Evolutionary conservation across 2,797 vertebrate species (phyloP).

Genomic region (Cynodonichthys magdalenae): DNA sequence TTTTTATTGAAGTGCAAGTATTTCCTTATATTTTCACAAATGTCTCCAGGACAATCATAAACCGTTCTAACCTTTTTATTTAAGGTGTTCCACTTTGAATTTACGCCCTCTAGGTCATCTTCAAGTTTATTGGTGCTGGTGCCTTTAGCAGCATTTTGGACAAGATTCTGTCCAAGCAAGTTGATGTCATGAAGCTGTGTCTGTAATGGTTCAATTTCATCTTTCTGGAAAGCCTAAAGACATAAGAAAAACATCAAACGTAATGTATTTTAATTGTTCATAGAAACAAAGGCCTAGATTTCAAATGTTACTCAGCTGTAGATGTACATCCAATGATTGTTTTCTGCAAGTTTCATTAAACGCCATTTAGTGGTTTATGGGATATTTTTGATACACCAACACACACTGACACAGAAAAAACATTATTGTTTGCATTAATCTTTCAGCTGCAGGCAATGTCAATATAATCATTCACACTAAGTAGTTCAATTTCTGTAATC

Average conservation of each 20-base stretch:
- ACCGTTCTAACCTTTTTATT: conserved; percentile 90
- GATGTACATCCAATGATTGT: too few species aligned
- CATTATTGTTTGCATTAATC: too few species aligned
- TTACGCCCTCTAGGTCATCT: conserved; percentile 88
- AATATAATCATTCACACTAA: too few species aligned
- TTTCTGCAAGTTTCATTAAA: too few species aligned
- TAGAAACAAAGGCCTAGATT: too few species aligned
- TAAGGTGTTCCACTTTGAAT: conserved; percentile 93
- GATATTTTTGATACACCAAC: too few species aligned
- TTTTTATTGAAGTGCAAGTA: conserved; percentile 12
- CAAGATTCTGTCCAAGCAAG: conserved; percentile 90
- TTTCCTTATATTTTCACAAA: conserved; percentile 4
- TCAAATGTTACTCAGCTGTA: too few species aligned
- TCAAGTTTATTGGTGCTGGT: conserved; percentile 89
- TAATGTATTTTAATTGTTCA: conserved; percentile 10
- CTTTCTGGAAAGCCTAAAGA: conserved; percentile 93
- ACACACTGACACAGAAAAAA: too few species aligned
- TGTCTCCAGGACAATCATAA: conserved; percentile 10
- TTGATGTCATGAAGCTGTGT: conserved; percentile 90
- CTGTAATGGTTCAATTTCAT: conserved; percentile 93
- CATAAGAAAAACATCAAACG: conserved; percentile 32
- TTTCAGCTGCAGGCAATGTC: too few species aligned
- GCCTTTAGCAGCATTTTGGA: conserved; percentile 92
- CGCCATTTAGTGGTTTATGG: too few species aligned
- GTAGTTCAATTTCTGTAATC: too few species aligned